Base-by-base conservation (phyloP, 1,140 invertebrate species). In the Trichomalopsis sarcophagae region DNA sequence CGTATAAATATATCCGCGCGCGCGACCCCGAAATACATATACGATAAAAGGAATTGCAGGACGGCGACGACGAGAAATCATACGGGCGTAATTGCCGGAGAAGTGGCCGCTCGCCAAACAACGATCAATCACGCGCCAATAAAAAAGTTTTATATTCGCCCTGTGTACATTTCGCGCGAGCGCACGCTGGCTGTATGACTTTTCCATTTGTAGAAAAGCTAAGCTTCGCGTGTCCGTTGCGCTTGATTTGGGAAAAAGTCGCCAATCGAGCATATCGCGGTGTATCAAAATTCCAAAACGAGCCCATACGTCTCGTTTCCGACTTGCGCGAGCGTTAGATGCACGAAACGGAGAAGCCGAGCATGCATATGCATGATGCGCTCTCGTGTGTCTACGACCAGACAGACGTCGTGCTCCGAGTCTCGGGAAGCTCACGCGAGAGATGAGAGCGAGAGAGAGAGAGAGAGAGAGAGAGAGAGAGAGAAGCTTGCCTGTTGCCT, bases 71-170 rank as follows among this genome's bases (percentile, higher is more conserved):
- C 5, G 27, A 55, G 4, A 23, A 50, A 55, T 82, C 74, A 82
- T 74, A 74, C 4, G 10, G 0, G 30, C 47, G 17, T 33, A 74
- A 82, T 55, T 62, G 44, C 66, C 11, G 9, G 23, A 71, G 40
- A 73, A 66, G 40, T 40, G 6, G 13, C 47, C 4, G 79, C 11
- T 11, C 30, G n/a, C 9, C 66, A 27, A 69, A 81, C 13, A 71
- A 81, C 7, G 10, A 47, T 71, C 79, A 2, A 17, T 27, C 13
- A 23, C 23, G 11, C 9, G 78, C 7, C 62, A 27, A 69, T 80
- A 69, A 71, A 81, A 71, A 62, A 44, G 40, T 71, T 47, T 73
- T 30, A 71, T 71, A 27, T 27, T 81, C 33, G 14, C 40, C 17
- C 55, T n/a, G 21, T 62, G 6, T 62, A 44, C 9, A 27, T 27